A percentile compares a stretch with the other conserved stretches of the same genome.
These are phyloP conservation scores for Oedothorax gibbosus DNA, from an alignment of 1,140 invertebrate genomes.

Conservation along the genomic window DNA sequence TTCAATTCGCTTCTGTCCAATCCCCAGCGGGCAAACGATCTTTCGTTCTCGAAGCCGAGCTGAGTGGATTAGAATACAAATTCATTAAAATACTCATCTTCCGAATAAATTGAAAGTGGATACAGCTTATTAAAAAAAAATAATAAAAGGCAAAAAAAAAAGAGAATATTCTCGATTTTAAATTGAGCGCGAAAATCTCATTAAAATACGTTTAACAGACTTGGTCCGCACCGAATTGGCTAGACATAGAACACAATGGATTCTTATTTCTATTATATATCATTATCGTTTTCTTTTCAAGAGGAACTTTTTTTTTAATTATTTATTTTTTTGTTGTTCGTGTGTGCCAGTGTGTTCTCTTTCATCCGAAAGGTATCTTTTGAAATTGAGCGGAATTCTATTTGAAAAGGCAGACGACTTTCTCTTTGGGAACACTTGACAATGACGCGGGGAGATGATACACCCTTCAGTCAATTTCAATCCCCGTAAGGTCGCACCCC, in stretches of 20 bases:
- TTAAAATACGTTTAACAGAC: constrained; percentile 54
- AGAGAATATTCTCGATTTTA: constrained; percentile 22
- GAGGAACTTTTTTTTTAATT: constrained; percentile 2
- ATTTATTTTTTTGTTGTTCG: constrained; percentile 24
- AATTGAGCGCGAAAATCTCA: constrained; percentile 58
- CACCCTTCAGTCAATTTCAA: constrained; percentile 59
- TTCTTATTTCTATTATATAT: constrained; percentile 54
- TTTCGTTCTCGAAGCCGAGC: too few species aligned
- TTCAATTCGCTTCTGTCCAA: too few species aligned
- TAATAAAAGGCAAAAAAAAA: too few species aligned
- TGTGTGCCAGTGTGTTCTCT: background rate
- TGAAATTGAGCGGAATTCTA: constrained; percentile 54
- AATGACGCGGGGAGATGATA: constrained; percentile 53
- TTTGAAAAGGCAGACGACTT: constrained; percentile 52
- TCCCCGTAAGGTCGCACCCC: constrained; percentile 53
- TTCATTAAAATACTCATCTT: constrained; percentile 39
- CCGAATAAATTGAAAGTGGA: constrained; percentile 35
- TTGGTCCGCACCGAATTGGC: constrained; percentile 2
- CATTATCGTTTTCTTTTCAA: constrained; percentile 43
- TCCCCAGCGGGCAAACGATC: too few species aligned
- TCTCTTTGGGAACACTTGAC: constrained; percentile 49
- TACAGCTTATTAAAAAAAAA: constrained; percentile 34
- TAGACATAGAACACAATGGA: constrained; percentile 30
- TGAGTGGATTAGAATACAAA: constrained; percentile 13
- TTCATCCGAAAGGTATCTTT: constrained; percentile 26